Base-by-base conservation (phyloP, 2,797 vertebrate genomes). In the Gymnodraco acuticeps region DNA sequence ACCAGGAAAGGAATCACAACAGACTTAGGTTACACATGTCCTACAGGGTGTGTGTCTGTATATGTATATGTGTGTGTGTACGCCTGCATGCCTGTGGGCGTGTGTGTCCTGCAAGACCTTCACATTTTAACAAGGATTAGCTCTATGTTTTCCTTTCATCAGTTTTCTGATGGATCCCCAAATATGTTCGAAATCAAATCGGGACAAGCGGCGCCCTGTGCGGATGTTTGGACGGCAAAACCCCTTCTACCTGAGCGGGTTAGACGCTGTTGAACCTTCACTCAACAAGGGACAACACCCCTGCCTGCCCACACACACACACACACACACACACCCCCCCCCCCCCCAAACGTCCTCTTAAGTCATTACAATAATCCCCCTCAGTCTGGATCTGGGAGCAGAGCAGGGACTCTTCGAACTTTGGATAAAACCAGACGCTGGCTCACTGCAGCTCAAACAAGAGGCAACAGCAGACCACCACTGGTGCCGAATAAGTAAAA, bases 21-120 rank as follows among this genome's bases (percentile, higher is more conserved):
- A 93, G 92, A 93, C 90, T 93, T 92, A 89, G 87, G 90, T 94
- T 94, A 94, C 93, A 92, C 89, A 89, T 91, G 92, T 92, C 82
- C 75, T 77, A 85, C 87, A 91, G 83, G 77, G 85, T 87, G 89
- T 89, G 85, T 82, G 78, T 75, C 61, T 83, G 66, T 55, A 76
- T 70, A 54, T 55, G 76, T 45, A 56, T 61, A 31, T 77, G 63
- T 55, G 76, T 45, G 61, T 31, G 69, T 66, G n/a, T 53, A 4
- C 12, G 58, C 54, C 14, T 70, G 80, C 54, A 70, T 81, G 74
- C 58, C 59, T 84, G 65, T 76, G 82, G 46, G 64, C 72, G 82
- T 87, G 84, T 73, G 82, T 62, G 69, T 42, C 13, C 54, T 64
- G 69, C 82, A 62, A 77, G 70, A 79, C 74, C 79, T 74, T 87